Evolutionary conservation across 2,888 invertebrate genomes (phyloP), one percentile per base, ranked within the genome.

Genomic region (Hydropsyche betteni): DNA sequence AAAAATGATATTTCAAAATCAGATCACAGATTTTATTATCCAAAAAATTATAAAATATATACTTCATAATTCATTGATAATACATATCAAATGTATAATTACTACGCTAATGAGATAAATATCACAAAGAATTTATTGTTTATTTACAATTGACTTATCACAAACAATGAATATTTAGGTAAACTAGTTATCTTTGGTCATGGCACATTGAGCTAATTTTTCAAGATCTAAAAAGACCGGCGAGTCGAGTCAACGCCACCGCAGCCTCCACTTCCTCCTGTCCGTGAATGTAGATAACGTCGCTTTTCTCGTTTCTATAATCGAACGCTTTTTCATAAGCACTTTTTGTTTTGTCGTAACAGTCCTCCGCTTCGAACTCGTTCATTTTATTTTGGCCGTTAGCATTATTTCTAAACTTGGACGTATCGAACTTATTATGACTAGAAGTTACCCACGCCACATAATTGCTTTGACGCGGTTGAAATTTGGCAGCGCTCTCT

Each of bases 191-290:
- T 74, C 52, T 75, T 69, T 68, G 34, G 70, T 79, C 74, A 77
- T 74, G 69, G 55, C 73, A 74, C 76, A 75, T 73, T 78, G 80
- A 80, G 79, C 79, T 79, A 75, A 75, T 64, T 53, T 52, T 74
- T 76, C 73, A 77, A 71, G 76, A 79, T 71, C 75, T 76, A 36
- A 44, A 84, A 81, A 85, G 84, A 36, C 87, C 85, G 1, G 92
- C 92, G 77, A 93, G 84, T 73, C 90, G 89, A 0, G 93, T 92
- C 6, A 93, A 84, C 0, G 93, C 92, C 78, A 93, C 92, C 0
- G 93, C 93, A 0, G 93, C 93, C 82, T 93, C 93, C 33, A 93
- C 86, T 82, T 93, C 93, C 81, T 93, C 92, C 80, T 90, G 88
- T 74, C 91, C 92, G 82, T 92, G 91, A 73, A 84, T 84, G 24